phyloP scores from a whole-genome alignment of 2,113 vertebrate genomes.

The Chloropsis hardwickii region DNA sequence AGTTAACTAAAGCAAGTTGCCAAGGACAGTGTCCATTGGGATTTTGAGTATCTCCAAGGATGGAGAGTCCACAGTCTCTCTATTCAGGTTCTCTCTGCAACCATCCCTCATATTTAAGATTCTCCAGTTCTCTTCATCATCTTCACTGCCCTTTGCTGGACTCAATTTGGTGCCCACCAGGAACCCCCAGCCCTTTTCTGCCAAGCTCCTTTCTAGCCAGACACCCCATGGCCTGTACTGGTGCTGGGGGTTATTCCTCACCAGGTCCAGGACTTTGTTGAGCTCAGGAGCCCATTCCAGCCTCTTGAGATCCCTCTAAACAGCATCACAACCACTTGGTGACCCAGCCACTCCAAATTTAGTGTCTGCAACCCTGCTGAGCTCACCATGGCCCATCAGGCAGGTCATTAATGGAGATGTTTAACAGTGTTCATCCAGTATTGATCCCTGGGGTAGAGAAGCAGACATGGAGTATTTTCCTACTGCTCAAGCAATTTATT shows the following conservation, averaged over 20 bases:
- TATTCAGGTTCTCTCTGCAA: neutral
- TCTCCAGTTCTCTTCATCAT: neutral
- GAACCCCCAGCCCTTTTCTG: neutral
- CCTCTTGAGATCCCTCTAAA: neutral
- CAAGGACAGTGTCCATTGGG: accelerated
- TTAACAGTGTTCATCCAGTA: neutral
- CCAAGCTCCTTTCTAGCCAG: neutral
- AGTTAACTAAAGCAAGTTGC: neutral
- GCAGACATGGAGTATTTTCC: neutral
- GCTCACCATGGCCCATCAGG: neutral
- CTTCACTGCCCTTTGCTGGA: neutral
- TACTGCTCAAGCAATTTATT: neutral
- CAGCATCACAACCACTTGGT: neutral
- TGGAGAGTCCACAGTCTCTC: neutral
- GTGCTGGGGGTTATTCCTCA: neutral
- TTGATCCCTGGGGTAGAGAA: neutral
- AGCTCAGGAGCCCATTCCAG: neutral
- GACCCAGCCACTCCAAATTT: neutral
- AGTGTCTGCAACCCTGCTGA: neutral
- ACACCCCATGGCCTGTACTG: neutral
- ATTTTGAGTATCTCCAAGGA: neutral
- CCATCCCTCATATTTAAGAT: neutral
- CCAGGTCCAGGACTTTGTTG: neutral
- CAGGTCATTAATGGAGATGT: neutral
- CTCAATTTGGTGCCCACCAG: neutral